Evolutionary conservation across 2,888 invertebrate genomes (phyloP).

Genomic region (Drosophila koepferae): DNA sequence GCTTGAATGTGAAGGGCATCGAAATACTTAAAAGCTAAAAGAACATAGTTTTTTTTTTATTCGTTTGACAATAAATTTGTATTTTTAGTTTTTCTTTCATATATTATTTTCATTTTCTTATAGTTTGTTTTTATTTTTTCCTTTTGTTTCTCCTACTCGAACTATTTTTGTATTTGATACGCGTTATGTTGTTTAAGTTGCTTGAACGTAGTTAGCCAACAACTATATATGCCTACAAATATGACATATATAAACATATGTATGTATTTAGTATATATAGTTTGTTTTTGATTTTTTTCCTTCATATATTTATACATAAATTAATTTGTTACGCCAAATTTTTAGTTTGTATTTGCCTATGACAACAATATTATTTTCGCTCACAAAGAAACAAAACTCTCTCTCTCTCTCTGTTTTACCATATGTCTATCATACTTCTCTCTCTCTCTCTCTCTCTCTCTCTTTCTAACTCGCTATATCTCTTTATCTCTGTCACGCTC

Average conservation of each 20-base stretch:
- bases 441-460: constrained; percentile 23
- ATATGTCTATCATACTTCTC: constrained; percentile 48
- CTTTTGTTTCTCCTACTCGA: constrained; percentile 28
- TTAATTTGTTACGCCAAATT: constrained; percentile 35
- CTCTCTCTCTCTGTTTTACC: constrained; percentile 40
- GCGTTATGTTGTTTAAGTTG: constrained; percentile 57
- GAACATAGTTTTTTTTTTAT: neutral
- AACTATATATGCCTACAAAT: constrained; percentile 21
- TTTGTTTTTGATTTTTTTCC: constrained; percentile 42
- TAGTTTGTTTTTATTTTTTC: neutral
- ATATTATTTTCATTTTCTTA: constrained; percentile 16
- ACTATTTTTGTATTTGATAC: constrained; percentile 47
- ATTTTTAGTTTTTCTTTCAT: constrained; percentile 24
- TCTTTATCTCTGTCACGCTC: constrained; percentile 41
- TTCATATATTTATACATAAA: neutral
- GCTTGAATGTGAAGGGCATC: constrained; percentile 55
- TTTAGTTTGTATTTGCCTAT: constrained; percentile 54
- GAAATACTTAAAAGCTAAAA: constrained; percentile 5
- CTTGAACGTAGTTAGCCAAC: constrained; percentile 72
- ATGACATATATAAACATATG: neutral
- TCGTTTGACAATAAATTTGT: constrained; percentile 26
- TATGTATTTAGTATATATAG: constrained; percentile 5
- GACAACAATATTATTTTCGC: constrained; percentile 58
- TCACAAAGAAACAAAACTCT: constrained; percentile 62
- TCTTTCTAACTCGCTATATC: constrained; percentile 22